Conservation (phyloP, 2,888 invertebrate species). For the Diarsia dahlii region DNA sequence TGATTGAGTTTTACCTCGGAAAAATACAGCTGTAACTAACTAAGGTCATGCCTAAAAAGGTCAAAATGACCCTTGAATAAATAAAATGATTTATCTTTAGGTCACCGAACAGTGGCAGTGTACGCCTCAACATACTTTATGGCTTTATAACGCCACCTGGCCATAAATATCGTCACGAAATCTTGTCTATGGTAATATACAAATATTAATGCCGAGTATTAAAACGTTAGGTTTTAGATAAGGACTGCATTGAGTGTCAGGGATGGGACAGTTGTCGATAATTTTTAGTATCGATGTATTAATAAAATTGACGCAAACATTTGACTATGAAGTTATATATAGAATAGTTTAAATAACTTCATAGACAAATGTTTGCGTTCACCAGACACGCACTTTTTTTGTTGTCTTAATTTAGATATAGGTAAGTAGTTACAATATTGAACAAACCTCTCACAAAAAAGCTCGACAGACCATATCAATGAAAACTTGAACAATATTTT, state of each 20-base stretch:
- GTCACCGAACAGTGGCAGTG: not conserved
- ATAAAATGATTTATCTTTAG: not conserved
- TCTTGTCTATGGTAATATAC: slow-evolving; percentile 78
- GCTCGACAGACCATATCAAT: not conserved
- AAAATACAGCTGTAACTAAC: too few species aligned
- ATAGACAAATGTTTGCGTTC: not conserved
- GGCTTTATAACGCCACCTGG: not conserved
- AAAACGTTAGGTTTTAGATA: slow-evolving; percentile 82
- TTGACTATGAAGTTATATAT: too few species aligned
- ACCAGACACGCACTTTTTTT: not conserved
- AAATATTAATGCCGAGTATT: slow-evolving; percentile 81
- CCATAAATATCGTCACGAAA: slow-evolving; percentile 54
- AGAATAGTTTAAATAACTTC: too few species aligned
- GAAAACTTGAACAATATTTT: not conserved
- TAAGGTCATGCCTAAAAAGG: not conserved
- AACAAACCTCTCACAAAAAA: not conserved
- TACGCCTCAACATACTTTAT: not conserved
- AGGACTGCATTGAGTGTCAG: slow-evolving; percentile 80
- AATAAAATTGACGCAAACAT: too few species aligned
- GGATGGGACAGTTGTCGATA: slow-evolving; percentile 69
- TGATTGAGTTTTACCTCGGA: too few species aligned
- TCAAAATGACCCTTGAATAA: not conserved
- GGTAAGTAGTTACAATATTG: not conserved
- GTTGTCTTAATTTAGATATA: not conserved
- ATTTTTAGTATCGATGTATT: slow-evolving; percentile 58